These are phyloP conservation scores for Peromyscus nudipes DNA, from an alignment of 2,797 vertebrate genomes.

Conservation along the genomic window DNA sequence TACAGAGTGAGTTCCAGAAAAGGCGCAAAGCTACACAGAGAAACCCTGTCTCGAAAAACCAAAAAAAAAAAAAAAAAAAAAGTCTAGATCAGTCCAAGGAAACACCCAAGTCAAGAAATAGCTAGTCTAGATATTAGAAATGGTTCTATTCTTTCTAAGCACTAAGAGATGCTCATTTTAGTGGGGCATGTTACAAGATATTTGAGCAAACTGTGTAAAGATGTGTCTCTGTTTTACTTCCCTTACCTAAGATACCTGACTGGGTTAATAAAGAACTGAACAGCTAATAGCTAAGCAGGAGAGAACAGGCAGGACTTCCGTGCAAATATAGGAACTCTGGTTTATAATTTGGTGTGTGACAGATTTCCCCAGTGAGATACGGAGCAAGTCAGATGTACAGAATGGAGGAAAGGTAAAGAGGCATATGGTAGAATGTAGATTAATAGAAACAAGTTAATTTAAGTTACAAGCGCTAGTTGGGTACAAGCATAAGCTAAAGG, in stretches of 20 bases:
- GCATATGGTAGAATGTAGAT: not conserved
- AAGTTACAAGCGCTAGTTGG: not conserved
- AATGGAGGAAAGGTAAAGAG: not conserved
- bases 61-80: too few species aligned
- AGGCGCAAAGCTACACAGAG: too few species aligned
- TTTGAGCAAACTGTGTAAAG: not conserved
- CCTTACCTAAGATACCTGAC: not conserved
- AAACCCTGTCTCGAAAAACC: too few species aligned
- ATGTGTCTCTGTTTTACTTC: not conserved
- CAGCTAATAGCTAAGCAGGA: not conserved
- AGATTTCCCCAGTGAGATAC: not conserved
- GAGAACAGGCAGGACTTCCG: not conserved
- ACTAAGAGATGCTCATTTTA: not conserved
- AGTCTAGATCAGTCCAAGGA: not conserved
- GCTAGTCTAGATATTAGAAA: not conserved
- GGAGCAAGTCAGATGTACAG: not conserved
- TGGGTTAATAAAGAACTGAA: not conserved
- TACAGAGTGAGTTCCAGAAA: too few species aligned
- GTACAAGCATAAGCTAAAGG: not conserved
- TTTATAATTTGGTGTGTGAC: not conserved
- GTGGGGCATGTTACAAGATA: not conserved
- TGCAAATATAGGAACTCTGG: not conserved
- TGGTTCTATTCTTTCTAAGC: not conserved
- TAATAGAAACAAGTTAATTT: not conserved
- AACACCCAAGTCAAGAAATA: not conserved